phyloP scores from a whole-genome alignment of 2,888 invertebrate species.

The Tipula lateralis region DNA sequence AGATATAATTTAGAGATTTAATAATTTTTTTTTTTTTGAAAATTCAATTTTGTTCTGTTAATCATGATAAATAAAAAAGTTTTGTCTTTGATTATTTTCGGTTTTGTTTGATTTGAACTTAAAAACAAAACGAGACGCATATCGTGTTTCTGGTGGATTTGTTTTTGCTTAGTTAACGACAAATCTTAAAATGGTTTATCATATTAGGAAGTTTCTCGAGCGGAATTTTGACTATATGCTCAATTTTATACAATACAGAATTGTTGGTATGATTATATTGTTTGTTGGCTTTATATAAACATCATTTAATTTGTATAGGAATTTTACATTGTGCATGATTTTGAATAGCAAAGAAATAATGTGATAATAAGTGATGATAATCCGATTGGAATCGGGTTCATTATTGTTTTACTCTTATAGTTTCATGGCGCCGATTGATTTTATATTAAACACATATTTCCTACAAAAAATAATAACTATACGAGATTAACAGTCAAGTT shows the following conservation, averaged over 20 bases:
- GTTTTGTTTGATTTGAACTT: neutral
- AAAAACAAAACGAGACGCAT: neutral
- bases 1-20: neutral
- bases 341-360: neutral
- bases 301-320: neutral
- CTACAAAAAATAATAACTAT: neutral
- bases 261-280: neutral
- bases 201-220: neutral
- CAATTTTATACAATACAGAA: neutral
- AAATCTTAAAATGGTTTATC: neutral
- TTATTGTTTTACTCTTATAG: neutral
- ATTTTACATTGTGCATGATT: neutral
- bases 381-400: neutral
- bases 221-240: neutral
- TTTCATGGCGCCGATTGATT: neutral
- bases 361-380: neutral
- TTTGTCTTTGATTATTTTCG: neutral
- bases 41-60: slow-evolving; percentile 14
- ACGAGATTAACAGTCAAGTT: neutral
- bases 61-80: slow-evolving; percentile 3
- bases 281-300: neutral
- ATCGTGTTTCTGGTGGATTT: neutral
- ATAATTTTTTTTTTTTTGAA: neutral
- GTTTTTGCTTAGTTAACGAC: neutral
- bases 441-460: neutral